Evolutionary conservation across 2,113 vertebrate genomes (phyloP).

Genomic region (Rallus limicola): DNA sequence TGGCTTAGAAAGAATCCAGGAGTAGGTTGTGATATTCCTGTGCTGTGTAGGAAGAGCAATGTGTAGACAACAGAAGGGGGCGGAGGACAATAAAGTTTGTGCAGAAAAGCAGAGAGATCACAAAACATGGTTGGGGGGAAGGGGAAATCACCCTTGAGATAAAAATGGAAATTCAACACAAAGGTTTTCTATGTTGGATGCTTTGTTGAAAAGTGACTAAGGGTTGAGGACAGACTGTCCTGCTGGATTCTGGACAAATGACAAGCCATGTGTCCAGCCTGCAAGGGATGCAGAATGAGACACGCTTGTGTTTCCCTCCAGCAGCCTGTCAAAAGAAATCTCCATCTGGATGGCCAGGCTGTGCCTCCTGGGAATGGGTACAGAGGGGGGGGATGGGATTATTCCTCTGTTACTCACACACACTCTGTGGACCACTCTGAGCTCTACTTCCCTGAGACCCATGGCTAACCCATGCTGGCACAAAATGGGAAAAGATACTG

Average conservation of each 20-base stretch:
- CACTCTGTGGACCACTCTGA: neutral
- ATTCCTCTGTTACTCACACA: neutral
- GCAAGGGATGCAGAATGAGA: neutral
- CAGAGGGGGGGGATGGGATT: neutral
- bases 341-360: slow-evolving; percentile 16
- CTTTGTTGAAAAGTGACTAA: neutral
- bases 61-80: slow-evolving; percentile 32
- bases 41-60: slow-evolving; percentile 16
- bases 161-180: neutral
- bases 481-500: neutral
- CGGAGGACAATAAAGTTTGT: slow-evolving; percentile 25
- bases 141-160: neutral
- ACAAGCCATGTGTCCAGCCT: slow-evolving; percentile 4
- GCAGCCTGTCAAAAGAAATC: slow-evolving; percentile 55
- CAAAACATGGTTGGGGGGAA: neutral
- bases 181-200: neutral
- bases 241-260: slow-evolving; percentile 35
- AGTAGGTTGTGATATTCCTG: slow-evolving; percentile 47
- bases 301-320: slow-evolving; percentile 14
- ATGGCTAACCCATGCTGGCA: neutral
- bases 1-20: neutral
- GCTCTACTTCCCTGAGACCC: neutral
- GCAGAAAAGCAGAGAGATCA: neutral
- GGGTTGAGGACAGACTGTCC: slow-evolving; percentile 39
- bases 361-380: slow-evolving; percentile 6